Evolutionary conservation across 1,140 invertebrate species (phyloP), one percentile per base, ranked within the genome.

Genomic region (Leptopilina boulardi): DNA sequence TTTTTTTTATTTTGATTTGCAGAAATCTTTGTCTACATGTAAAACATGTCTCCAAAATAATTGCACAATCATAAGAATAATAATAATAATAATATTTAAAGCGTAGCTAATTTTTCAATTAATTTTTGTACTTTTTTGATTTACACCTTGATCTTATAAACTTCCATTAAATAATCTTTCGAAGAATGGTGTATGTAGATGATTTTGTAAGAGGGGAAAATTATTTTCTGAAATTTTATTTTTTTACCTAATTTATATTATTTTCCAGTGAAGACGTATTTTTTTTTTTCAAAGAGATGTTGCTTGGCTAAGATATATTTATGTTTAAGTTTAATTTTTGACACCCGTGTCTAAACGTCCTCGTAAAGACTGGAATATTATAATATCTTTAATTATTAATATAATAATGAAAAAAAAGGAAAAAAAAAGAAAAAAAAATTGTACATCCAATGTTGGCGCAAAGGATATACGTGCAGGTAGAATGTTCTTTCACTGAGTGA

Each of bases 291-390:
- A 30, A 30, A 66, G 59, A 66, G 59, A n/a, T 56, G 23, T 34
- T 66, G 26, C 13, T 66, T 66, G 26, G 23, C 59, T 66, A 66
- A 26, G 26, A 66, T 66, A 66, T 38, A n/a, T 66, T 59, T 66
- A 66, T 66, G 26, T 66, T n/a, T 66, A 66, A 66, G 59, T 66
- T 66, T 66, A 66, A 66, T 38, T 30, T n/a, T 66, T 66, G 59
- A 34, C 26, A 66, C 59, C 26, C 59, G 21, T 15, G 21, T 59
- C 19, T 59, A 23, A 59, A 59, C 19, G 59, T 66, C 21, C 59
- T 66, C 23, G 26, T 30, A 30, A 66, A 66, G 59, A 66, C 59
- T 66, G 59, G 59, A 66, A 66, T 30, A 66, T 66, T 56, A 19
- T 66, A 66, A 66, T 66, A 66, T 30, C 59, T 30, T 66, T 34